Evolutionary conservation across 37 sponge, comb jelly and placozoan genomes (phyloP), one percentile per base, ranked within the genome.

Genomic region (Bolinopsis microptera): DNA sequence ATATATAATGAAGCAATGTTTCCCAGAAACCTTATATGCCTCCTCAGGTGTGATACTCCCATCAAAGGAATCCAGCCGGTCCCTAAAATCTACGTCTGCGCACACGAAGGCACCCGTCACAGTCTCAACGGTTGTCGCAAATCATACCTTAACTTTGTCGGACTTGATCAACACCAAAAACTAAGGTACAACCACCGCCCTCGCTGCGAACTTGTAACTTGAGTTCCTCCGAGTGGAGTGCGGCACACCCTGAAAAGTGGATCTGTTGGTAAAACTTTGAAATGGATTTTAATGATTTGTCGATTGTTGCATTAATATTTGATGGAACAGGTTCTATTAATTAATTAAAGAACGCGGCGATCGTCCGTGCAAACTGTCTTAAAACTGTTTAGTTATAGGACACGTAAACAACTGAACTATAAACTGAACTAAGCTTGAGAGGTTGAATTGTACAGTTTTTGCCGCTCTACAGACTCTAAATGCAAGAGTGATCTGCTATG

Each of bases 111-210:
- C 13, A 86, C 90, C 0, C 90, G 90, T 28, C 90, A 86, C 90
- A 86, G 90, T 30, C 61, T 86, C 1, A 28, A 39, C 41, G 90
- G 90, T 2, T 86, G 90, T 27, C 90, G 90, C 61, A 86, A 86
- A 39, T 86, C 90, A 22, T 86, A 86, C 90, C 90, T 86, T 27
- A 86, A 86, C 90, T 86, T 86, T 3, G 24, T 41, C 18, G 41
- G 90, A 39, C 48, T 86, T 16, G 90, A 86, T 34, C 90, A 86
- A 39, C 90, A 86, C 90, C 90, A 86, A 40, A 86, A 86, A 86
- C 61, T 86, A 86, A 86, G 90, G 90, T 86, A 86, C 35, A 3
- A 32, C 80, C 18, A 27, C 80, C 80, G 9, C 80, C 80, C 32
- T 22, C 80, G 9, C 9, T 48, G 13, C 61, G 61, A 13, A 48